Conservation (phyloP, 2,888 invertebrate species). For the Hipparchia sbordonii region DNA sequence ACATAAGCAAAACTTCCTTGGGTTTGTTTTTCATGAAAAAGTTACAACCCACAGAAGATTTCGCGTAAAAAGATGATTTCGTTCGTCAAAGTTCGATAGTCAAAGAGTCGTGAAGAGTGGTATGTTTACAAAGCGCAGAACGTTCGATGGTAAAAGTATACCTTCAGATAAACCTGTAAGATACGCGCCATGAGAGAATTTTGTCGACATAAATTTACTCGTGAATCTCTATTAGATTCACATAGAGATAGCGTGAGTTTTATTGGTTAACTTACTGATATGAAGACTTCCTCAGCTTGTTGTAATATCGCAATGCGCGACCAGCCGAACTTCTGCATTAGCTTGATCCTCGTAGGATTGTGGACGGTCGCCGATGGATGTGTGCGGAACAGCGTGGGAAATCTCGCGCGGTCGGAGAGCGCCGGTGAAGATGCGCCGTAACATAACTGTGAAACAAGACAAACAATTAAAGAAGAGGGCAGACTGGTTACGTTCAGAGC, state of each 20-base stretch:
- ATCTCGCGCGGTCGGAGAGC: constrained; percentile 96
- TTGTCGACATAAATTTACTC: too few relatives aligned
- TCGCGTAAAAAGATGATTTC: too few relatives aligned
- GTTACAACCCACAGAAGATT: background rate
- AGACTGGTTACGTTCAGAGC: too few relatives aligned
- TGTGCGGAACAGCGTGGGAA: constrained; percentile 98
- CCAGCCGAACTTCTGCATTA: constrained; percentile 99
- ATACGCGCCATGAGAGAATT: too few relatives aligned
- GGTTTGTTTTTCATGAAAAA: background rate
- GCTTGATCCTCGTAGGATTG: constrained; percentile 97
- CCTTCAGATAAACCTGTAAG: too few relatives aligned
- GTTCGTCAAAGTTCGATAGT: too few relatives aligned
- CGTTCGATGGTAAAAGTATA: background rate
- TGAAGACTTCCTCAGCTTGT: constrained; percentile 99
- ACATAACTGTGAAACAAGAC: constrained; percentile 88
- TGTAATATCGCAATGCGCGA: constrained; percentile 98
- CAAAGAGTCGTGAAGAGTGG: too few relatives aligned
- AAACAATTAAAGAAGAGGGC: background rate
- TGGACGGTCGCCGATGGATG: constrained; percentile 99
- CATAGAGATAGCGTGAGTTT: too few relatives aligned
- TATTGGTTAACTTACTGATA: constrained; percentile 85
- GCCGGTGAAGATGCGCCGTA: constrained; percentile 99
- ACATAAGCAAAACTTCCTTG: background rate
- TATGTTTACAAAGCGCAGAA: background rate
- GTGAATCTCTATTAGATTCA: too few relatives aligned